phyloP scores from a whole-genome alignment of 2,888 invertebrate genomes.

The Sarcophaga carnaria region DNA sequence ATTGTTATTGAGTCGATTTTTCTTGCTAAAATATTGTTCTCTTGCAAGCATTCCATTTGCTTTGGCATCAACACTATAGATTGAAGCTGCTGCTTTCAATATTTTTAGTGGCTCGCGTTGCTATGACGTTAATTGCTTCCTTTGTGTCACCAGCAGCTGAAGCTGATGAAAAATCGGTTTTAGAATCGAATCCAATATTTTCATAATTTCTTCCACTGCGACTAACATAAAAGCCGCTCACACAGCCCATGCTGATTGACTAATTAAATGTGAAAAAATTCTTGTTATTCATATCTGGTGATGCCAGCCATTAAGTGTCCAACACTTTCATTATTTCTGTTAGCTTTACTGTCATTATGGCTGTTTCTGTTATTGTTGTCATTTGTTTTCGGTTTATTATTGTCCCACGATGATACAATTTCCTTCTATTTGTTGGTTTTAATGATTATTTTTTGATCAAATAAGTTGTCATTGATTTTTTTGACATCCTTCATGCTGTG shows the following conservation, averaged over 20 bases:
- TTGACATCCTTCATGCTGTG: neutral
- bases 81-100: neutral
- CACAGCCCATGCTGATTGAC: slow-evolving; percentile 6
- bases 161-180: slow-evolving; percentile 64
- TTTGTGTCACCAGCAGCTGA: slow-evolving; percentile 68
- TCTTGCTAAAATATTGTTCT: slow-evolving; percentile 53
- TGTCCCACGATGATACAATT: slow-evolving; percentile 62
- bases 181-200: slow-evolving; percentile 69
- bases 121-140: slow-evolving; percentile 6
- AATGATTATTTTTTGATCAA: slow-evolving; percentile 16
- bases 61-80: slow-evolving; percentile 21
- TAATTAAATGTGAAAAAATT: slow-evolving; percentile 51
- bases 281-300: slow-evolving; percentile 68
- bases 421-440: slow-evolving; percentile 55
- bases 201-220: slow-evolving; percentile 70
- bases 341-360: slow-evolving; percentile 44
- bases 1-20: slow-evolving; percentile 22
- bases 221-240: neutral
- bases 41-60: slow-evolving; percentile 20
- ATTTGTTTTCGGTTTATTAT: slow-evolving; percentile 22
- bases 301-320: slow-evolving; percentile 70
- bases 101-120: neutral
- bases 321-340: slow-evolving; percentile 70
- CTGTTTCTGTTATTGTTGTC: slow-evolving; percentile 33
- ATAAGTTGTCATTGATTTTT: slow-evolving; percentile 4